phyloP scores from a whole-genome alignment of 2,113 vertebrate genomes.

The Empidonax traillii region DNA sequence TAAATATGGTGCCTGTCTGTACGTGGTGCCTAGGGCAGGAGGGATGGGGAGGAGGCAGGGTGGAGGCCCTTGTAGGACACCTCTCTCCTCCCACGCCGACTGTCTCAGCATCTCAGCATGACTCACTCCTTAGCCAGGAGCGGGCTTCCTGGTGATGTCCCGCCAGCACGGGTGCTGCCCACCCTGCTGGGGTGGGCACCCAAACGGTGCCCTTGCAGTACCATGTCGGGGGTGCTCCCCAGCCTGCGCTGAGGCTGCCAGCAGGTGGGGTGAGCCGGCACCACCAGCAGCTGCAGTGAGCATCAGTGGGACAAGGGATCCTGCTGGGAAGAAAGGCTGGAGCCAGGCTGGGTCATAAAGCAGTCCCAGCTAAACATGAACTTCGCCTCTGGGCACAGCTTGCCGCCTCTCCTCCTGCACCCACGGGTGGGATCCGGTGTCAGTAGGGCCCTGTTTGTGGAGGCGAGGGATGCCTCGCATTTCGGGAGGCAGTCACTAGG shows the following conservation, averaged over 20 bases:
- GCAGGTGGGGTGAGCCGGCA: neutral
- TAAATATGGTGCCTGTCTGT: neutral
- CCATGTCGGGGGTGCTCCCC: neutral
- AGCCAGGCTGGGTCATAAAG: neutral
- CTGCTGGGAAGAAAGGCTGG: neutral
- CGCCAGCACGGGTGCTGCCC: fast-evolving
- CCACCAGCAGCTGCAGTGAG: neutral
- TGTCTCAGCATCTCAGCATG: neutral
- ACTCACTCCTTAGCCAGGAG: fast-evolving
- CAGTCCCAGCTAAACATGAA: neutral
- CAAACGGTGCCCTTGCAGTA: neutral
- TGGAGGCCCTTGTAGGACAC: neutral
- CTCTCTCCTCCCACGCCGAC: neutral
- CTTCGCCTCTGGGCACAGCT: neutral
- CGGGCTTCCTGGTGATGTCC: neutral
- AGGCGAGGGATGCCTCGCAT: neutral
- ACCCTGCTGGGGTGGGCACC: neutral
- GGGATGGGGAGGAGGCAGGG: neutral
- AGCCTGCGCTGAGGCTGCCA: neutral
- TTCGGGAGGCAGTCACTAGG: neutral
- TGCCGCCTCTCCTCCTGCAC: neutral
- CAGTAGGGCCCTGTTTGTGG: neutral
- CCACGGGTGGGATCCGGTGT: neutral
- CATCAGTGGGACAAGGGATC: fast-evolving
- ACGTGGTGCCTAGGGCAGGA: neutral